These are phyloP conservation scores for Drosophila flavopinicola DNA, from an alignment of 2,888 invertebrate genomes.

Conservation along the genomic window DNA sequence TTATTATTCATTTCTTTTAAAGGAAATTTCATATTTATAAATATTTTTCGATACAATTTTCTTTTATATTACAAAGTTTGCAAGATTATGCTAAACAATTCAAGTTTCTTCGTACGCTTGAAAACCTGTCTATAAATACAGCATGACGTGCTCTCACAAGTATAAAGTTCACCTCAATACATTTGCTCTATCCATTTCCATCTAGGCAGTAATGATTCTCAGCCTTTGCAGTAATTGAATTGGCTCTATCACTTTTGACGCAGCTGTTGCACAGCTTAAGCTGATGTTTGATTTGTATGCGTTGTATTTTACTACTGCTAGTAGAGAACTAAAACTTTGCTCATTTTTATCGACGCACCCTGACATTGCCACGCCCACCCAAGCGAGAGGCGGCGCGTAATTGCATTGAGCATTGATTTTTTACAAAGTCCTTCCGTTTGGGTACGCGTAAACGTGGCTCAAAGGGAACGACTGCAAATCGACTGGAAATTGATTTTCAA, in stretches of 20 bases:
- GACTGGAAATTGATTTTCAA: constrained; percentile 73
- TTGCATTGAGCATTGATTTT: constrained; percentile 49
- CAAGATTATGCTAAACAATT: too few species aligned
- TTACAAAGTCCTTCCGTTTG: constrained; percentile 5
- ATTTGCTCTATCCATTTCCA: not conserved
- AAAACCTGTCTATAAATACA: constrained; percentile 10
- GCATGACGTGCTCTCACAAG: constrained; percentile 5
- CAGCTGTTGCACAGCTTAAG: constrained; percentile 18
- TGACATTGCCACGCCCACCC: not conserved
- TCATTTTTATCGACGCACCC: constrained; percentile 1
- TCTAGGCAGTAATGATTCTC: not conserved
- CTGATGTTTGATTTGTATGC: not conserved
- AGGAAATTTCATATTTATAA: too few species aligned
- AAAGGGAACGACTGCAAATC: constrained; percentile 50
- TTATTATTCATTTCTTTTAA: too few species aligned
- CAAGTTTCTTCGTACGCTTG: too few species aligned
- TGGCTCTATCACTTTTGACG: not conserved
- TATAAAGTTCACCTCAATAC: not conserved
- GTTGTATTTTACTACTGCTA: not conserved
- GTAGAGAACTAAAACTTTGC: constrained; percentile 14
- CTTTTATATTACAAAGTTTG: too few species aligned
- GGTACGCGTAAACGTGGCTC: constrained; percentile 22
- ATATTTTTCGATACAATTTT: too few species aligned
- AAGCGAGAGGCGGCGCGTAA: constrained; percentile 22
- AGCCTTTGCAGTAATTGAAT: constrained; percentile 1